Evolutionary conservation across 2,888 invertebrate genomes (phyloP).

Genomic region (Acrobasis consociella): DNA sequence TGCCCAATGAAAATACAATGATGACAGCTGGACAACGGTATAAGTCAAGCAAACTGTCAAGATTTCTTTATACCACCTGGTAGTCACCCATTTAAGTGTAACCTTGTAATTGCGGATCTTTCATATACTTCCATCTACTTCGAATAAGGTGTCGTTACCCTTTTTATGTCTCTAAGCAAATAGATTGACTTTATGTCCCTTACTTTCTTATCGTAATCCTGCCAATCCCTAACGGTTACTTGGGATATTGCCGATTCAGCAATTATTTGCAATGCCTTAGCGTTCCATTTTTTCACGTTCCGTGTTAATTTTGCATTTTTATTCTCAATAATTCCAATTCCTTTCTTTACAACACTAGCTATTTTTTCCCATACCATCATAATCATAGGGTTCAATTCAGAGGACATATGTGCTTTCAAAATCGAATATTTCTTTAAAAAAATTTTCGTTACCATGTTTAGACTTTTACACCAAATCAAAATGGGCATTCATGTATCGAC

Average conservation of each 20-base stretch:
- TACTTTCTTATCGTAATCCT: conserved; percentile 2
- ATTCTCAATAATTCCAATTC: not conserved
- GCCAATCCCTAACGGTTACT: not conserved
- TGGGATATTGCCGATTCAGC: not conserved
- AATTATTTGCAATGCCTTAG: not conserved
- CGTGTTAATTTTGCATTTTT: not conserved
- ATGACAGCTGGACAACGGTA: too few species aligned
- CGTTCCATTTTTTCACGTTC: not conserved
- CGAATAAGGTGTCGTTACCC: too few species aligned
- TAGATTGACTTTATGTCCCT: not conserved
- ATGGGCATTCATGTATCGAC: too few species aligned
- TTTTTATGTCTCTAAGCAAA: conserved; percentile 2
- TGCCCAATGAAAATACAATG: too few species aligned
- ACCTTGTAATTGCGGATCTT: too few species aligned
- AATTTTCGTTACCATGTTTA: not conserved
- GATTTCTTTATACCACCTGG: too few species aligned
- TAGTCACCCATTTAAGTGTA: too few species aligned
- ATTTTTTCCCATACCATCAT: conserved; percentile 10
- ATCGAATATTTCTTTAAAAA: not conserved
- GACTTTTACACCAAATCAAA: not conserved
- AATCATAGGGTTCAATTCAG: conserved; percentile 5
- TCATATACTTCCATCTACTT: too few species aligned
- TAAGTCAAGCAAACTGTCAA: too few species aligned
- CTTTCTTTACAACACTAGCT: not conserved
- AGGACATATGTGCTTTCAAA: not conserved